Evolutionary conservation across 1,140 invertebrate species (phyloP).

Genomic region (Planococcus citri): DNA sequence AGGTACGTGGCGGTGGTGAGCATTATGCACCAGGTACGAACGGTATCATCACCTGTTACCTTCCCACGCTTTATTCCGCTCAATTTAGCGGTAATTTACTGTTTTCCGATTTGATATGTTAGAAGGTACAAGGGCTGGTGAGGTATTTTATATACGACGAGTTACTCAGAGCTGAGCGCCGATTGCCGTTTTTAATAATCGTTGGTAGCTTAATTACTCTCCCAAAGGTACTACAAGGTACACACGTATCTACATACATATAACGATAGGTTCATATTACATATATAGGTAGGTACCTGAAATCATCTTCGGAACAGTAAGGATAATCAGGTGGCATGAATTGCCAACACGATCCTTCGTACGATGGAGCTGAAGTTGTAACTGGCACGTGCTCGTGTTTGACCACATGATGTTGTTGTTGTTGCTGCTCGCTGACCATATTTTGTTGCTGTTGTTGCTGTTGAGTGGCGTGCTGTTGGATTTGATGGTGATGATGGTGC

Average conservation of each 20-base stretch:
- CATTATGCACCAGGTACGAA: neutral
- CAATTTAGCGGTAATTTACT: constrained; percentile 5
- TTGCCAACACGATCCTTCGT: constrained; percentile 19
- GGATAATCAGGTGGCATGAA: constrained; percentile 22
- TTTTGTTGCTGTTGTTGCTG: neutral
- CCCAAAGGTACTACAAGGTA: too few relatives aligned
- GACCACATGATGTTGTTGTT: neutral
- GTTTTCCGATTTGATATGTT: neutral
- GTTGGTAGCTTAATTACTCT: too few relatives aligned
- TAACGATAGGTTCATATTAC: too few relatives aligned
- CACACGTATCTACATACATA: too few relatives aligned
- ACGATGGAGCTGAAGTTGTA: neutral
- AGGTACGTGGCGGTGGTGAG: neutral
- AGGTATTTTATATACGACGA: too few relatives aligned
- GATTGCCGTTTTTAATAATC: too few relatives aligned
- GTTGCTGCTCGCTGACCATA: neutral
- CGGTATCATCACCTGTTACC: constrained; percentile 1
- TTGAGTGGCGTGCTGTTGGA: neutral
- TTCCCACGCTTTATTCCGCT: constrained; percentile 5
- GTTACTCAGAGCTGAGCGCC: too few relatives aligned
- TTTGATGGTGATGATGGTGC: neutral
- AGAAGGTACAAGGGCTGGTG: too few relatives aligned
- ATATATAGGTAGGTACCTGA: too few relatives aligned
- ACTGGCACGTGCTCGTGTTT: neutral
- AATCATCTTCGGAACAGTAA: constrained; percentile 22